Evolutionary conservation across 2,797 vertebrate species (phyloP), one percentile per base, ranked within the genome.

Genomic region (Leptatherina wallacei): DNA sequence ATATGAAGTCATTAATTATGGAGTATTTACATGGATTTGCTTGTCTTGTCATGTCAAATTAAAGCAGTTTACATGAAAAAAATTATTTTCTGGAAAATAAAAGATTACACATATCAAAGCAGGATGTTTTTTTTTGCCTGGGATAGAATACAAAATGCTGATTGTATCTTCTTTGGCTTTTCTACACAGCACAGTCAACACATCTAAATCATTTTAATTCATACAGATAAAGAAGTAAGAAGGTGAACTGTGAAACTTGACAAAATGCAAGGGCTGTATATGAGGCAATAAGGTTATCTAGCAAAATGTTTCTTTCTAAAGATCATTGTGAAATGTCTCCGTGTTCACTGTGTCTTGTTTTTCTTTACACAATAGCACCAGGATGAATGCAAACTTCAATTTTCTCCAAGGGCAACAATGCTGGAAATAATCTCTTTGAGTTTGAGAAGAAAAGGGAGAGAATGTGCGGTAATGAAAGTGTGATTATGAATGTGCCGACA

Each of bases 401-500:
- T 77, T 78, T 73, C 80, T 81, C 75, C 56, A 78, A 86, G 82
- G 82, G 80, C 73, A 82, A 63, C 11, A 1, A 57, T 83, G 77
- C 86, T 87, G 81, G 82, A 91, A 90, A 88, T 71, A 13, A 81
- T 90, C 88, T 90, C 75, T 79, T 88, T 67, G 75, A 71, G 62
- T 76, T 71, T 40, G 63, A 58, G 66, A 61, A 49, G 47, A 56
- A 42, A 60, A 33, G 38, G 33, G 75, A 42, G 75, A 71, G 80
- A 80, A 79, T 69, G 54, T 85, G 84, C 62, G 90, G 88, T 88
- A 87, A 75, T 85, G 78, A 83, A 88, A 87, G 85, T 91, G 86
- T 82, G 82, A 91, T 88, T 90, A 85, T 87, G 66, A 91, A 79
- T 85, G 83, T 85, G 75, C 77, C 87, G 85, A 91, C 89, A 82